phyloP scores from a whole-genome alignment of 2,113 vertebrate species.

The Columba janthina region DNA sequence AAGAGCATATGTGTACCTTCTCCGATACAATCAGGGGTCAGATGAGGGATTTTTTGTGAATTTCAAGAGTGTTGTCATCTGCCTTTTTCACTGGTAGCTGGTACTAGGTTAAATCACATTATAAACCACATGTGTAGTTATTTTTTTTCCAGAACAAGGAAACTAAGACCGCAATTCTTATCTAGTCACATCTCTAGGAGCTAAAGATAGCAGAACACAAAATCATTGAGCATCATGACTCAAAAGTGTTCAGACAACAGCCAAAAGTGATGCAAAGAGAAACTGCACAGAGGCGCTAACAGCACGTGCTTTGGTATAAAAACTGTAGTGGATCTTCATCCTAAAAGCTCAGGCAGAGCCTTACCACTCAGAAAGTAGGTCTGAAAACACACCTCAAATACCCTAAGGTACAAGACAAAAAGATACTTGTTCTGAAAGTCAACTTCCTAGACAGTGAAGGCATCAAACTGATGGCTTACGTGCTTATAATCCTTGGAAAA shows the following conservation, averaged over 20 bases:
- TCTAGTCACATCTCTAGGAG: neutral
- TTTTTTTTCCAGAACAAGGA: neutral
- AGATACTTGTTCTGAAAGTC: neutral
- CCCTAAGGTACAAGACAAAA: neutral
- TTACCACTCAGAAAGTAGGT: neutral
- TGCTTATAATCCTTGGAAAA: neutral
- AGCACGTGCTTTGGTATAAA: neutral
- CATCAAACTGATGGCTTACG: neutral
- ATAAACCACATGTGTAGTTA: neutral
- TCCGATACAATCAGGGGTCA: neutral
- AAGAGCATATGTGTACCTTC: neutral
- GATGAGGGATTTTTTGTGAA: neutral
- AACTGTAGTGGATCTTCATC: neutral
- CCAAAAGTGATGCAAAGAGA: neutral
- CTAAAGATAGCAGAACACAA: neutral
- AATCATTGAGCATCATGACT: neutral
- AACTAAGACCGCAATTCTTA: neutral
- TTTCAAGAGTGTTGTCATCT: neutral
- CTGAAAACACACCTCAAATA: neutral
- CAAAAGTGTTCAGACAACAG: neutral
- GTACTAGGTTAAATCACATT: neutral
- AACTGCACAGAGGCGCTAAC: neutral
- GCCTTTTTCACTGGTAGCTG: neutral
- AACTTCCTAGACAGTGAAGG: neutral
- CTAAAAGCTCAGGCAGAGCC: neutral